Evolutionary conservation across 2,888 invertebrate genomes (phyloP), one percentile per base, ranked within the genome.

Genomic region (Gastracanthus pulcherrimus): DNA sequence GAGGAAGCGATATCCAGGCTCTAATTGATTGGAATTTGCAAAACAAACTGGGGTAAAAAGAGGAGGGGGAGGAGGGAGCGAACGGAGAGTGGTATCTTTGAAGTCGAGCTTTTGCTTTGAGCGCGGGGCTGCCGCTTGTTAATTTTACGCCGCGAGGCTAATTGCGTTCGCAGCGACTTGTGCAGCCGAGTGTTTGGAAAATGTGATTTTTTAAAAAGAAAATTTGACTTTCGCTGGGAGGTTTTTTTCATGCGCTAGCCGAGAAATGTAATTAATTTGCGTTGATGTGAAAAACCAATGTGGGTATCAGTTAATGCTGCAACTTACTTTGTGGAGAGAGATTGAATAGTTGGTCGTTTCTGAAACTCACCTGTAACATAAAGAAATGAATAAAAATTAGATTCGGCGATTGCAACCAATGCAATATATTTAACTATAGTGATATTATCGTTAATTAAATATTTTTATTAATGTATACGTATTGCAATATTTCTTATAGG

Each of bases 21-120:
- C 34, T 80, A 76, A 76, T 76, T 80, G 64, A 76, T 80, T 80
- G 70, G 34, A 64, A 58, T 55, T 76, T 48, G 38, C 67, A 75
- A 69, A 60, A 74, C 36, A 60, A 75, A 75, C 36, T 29, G 29
- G n/a, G 4, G n/a, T n/a, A n/a, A n/a, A n/a, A n/a, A n/a, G n/a
- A n/a, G n/a, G n/a, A n/a, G n/a, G n/a, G n/a, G n/a, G n/a, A n/a
- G n/a, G n/a, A n/a, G n/a, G n/a, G n/a, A n/a, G n/a, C 16, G 36
- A 9, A 45, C 31, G 4, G 55, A 34, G 26, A 19, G 41, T 19
- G 36, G 16, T 26, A 16, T 60, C 72, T 79, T 72, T 55, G 64
- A 70, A 69, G 34, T 69, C 19, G 36, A 38, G 60, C n/a, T 70
- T 58, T 67, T 74, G 9, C 41, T 51, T 74, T 51, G 51, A 64